phyloP scores from a whole-genome alignment of 2,113 vertebrate species.

The Promerops cafer region DNA sequence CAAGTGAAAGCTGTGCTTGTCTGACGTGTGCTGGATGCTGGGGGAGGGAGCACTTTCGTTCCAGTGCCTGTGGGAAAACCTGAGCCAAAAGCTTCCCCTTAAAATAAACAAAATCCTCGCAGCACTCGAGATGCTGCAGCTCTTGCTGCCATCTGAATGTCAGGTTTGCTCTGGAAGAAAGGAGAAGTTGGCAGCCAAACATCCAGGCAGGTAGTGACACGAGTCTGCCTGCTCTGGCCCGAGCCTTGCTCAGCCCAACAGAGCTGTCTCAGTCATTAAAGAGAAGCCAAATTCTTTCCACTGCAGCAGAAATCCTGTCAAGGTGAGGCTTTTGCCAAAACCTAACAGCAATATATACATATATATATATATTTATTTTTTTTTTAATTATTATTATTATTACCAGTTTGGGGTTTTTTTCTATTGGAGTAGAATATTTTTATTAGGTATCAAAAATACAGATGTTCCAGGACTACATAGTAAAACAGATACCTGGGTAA shows the following conservation, averaged over 20 bases:
- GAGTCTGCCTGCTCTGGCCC: neutral
- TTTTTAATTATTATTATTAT: neutral
- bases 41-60: neutral
- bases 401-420: neutral
- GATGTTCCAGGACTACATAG: neutral
- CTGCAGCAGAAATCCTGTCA: neutral
- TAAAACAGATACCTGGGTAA: neutral
- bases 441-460: neutral
- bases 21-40: neutral
- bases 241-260: neutral
- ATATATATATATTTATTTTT: neutral
- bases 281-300: neutral
- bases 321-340: neutral
- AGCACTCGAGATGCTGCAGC: neutral
- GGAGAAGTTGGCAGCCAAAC: neutral
- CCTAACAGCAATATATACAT: neutral
- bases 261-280: neutral
- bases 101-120: constrained; percentile 18
- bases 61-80: neutral
- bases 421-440: neutral
- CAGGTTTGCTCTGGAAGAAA: neutral
- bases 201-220: neutral
- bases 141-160: neutral
- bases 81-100: neutral
- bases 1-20: neutral